Base-by-base conservation (phyloP, 2,113 vertebrate species). In the Pelmatolapia mariae region DNA sequence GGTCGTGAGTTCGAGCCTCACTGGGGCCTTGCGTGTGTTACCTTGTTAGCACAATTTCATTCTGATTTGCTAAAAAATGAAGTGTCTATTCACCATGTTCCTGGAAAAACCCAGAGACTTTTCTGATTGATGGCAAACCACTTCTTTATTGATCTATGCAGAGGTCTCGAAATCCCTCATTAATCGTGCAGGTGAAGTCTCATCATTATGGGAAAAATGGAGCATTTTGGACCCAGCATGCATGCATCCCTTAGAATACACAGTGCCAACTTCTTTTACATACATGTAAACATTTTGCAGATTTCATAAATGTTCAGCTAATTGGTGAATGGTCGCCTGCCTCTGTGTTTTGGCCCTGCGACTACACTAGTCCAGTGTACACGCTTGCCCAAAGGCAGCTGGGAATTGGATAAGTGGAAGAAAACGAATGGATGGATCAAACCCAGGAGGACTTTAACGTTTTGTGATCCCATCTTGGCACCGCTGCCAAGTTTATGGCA, bases 71-170 rank as follows among this genome's bases (percentile, higher is more conserved):
- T 36, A 11, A 38, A 4, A 22, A 38, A 66, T 63, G 4, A n/a
- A n/a, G 10, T 3, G 18, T 66, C 31, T 38, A 1, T 6, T n/a
- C 59, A 36, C 4, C 10, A 0, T 8, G 4, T 3, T 5, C 11
- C 3, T 40, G 36, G 3, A 40, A 19, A 40, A 15, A 10, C 0
- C 0, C 4, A 0, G 1, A 33, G 16, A 2, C 29, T 63, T 16
- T 63, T 0, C 16, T 33, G 16, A 61, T 31, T 59, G 26, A 31
- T 33, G 29, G 5, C 19, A 38, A 38, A 66, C 61, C 10, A 0
- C 19, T 38, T 68, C 33, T 13, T 40, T 40, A 68, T 22, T 22
- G 19, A 68, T 40, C 11, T 22, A 1, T 1, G 33, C 63, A 40
- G 1, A 68, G 19, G 19, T 68, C 19, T 68, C 19, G 0, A 68